Base-by-base conservation (phyloP, 2,888 invertebrate species). In the Beris morrisii region DNA sequence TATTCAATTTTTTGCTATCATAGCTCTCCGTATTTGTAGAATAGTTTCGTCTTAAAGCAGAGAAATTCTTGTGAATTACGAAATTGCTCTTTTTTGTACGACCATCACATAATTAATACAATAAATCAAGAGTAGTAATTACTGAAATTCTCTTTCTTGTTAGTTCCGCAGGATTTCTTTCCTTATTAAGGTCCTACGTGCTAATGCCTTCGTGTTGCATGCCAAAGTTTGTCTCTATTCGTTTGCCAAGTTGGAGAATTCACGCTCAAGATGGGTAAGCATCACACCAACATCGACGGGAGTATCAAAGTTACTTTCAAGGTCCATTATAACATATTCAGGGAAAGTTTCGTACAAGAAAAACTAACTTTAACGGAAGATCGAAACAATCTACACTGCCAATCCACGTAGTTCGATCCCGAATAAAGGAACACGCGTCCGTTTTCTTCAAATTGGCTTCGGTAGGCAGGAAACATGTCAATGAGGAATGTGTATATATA, bases 121-220 rank as follows among this genome's bases (percentile, higher is more conserved):
- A 54, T 54, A 54, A 54, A 54, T 54, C 54, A 54, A 30, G 54
- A 54, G 54, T 54, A n/a, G 54, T 54, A 54, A 54, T 54, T 54
- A 54, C 32, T 12, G n/a, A 32, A 38, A 38, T 12, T 54, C 31
- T 32, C 31, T 12, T 12, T n/a, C 32, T 32, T 32, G 32, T 54
- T 32, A 52, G 52, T 22, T 32, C 32, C 22, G 32, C 31, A 12
- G 32, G 54, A 31, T 54, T 54, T n/a, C n/a, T 32, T 22, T 11
- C 22, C 12, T 15, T 12, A 31, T 54, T 32, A 32, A 15, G 12
- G 54, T 9, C 13, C 32, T 15, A n/a, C 4, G n/a, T 31, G n/a
- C 54, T 32, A 7, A n/a, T 32, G 31, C 11, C 15, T 54, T 6
- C 54, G 54, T 54, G 32, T 12, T 32, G 54, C 32, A 32, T 32